A percentile compares a stretch with the other conserved stretches of the same genome.
These are phyloP conservation scores for Acrobasis suavella DNA, from an alignment of 2,888 invertebrate species.

Conservation along the genomic window DNA sequence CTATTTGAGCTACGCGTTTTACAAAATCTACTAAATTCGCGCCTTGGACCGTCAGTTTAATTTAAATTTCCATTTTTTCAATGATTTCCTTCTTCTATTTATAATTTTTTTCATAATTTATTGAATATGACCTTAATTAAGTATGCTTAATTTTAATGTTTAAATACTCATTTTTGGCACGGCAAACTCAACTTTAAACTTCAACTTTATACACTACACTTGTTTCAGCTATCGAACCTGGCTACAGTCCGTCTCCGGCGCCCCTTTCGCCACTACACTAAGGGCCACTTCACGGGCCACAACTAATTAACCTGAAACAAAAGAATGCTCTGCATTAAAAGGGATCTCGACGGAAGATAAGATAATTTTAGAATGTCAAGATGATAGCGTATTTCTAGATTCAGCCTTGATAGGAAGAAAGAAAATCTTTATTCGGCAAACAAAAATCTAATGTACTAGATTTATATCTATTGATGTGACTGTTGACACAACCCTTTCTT, in stretches of 20 bases:
- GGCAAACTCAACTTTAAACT: background rate
- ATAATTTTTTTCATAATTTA: conserved; percentile 40
- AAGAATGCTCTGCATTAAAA: conserved; percentile 28
- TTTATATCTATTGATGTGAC: too few species aligned
- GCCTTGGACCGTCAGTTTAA: conserved; percentile 36
- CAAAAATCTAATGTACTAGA: too few species aligned
- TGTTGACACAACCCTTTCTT: background rate
- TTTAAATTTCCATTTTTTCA: conserved; percentile 60
- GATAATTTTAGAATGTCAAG: conserved; percentile 8
- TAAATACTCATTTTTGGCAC: background rate
- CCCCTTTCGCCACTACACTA: conserved; percentile 2
- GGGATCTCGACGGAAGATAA: background rate
- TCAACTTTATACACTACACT: background rate
- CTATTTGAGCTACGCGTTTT: background rate
- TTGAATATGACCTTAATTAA: too few species aligned
- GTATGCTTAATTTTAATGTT: background rate
- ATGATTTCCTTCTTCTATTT: conserved; percentile 40
- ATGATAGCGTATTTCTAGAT: background rate
- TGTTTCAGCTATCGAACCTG: background rate
- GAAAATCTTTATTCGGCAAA: too few species aligned
- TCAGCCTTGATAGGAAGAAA: too few species aligned
- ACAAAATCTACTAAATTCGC: conserved; percentile 39
- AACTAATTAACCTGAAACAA: conserved; percentile 63
- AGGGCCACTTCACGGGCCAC: conserved; percentile 3
- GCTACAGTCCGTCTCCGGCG: background rate